phyloP scores from a whole-genome alignment of 2,113 vertebrate genomes.

The Dicentrarchus labrax region DNA sequence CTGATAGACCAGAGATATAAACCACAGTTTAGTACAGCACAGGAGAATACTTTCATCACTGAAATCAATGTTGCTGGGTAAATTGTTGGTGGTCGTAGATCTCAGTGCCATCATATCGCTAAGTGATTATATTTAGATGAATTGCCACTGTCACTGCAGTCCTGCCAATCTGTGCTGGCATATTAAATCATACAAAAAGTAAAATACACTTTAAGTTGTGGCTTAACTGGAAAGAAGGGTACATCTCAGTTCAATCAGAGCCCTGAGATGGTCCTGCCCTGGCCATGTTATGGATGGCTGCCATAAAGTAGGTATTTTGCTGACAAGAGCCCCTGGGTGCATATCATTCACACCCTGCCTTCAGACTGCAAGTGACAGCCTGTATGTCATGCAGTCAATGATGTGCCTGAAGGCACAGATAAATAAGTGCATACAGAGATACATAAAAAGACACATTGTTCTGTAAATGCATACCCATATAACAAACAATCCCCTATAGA shows the following conservation, averaged over 20 bases:
- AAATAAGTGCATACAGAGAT: neutral
- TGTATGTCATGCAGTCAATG: slow-evolving; percentile 51
- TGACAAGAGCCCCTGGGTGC: slow-evolving; percentile 65
- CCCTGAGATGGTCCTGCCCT: slow-evolving; percentile 50
- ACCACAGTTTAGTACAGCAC: slow-evolving; percentile 42
- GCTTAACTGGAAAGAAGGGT: slow-evolving; percentile 44
- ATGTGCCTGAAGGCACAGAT: slow-evolving; percentile 14
- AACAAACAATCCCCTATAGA: neutral
- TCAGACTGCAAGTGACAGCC: slow-evolving; percentile 41
- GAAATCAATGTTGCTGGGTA: neutral
- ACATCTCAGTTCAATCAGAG: slow-evolving; percentile 63
- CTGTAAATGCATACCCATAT: neutral
- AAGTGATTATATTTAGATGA: slow-evolving; percentile 61
- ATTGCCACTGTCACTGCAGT: slow-evolving; percentile 27
- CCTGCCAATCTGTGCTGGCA: slow-evolving; percentile 30
- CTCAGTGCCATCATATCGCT: slow-evolving; percentile 52
- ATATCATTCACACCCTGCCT: slow-evolving; percentile 56
- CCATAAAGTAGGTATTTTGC: slow-evolving; percentile 71
- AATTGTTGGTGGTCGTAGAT: slow-evolving; percentile 46
- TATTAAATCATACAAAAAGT: slow-evolving; percentile 56
- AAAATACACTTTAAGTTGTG: slow-evolving; percentile 43
- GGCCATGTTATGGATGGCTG: slow-evolving; percentile 60
- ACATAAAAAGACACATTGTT: slow-evolving; percentile 7
- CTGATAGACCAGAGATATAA: slow-evolving; percentile 29
- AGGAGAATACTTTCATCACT: slow-evolving; percentile 32